Evolutionary conservation across 2,888 invertebrate species (phyloP).

Genomic region (Drosophila fungiperda): DNA sequence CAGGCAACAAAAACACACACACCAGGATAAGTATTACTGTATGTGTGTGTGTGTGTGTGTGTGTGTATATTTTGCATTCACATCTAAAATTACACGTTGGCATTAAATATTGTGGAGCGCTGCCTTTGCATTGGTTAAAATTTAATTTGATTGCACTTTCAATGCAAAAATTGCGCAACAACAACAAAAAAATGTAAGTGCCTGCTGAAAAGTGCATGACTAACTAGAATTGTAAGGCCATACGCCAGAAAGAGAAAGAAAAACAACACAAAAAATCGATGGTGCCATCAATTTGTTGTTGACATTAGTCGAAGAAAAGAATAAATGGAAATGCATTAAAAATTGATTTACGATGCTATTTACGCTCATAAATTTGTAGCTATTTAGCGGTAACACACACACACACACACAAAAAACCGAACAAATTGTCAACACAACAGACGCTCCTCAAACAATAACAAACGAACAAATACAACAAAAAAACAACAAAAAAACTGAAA

Average conservation of each 20-base stretch:
- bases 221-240: neutral
- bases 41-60: conserved; percentile 13
- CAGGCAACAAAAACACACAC: conserved; percentile 62
- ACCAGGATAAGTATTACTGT: conserved; percentile 33
- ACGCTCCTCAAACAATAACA: conserved; percentile 46
- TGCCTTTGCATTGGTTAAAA: conserved; percentile 32
- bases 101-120: conserved; percentile 5
- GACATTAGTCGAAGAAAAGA: conserved; percentile 49
- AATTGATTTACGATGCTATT: conserved; percentile 76
- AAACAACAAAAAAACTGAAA: conserved; percentile 66
- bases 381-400: conserved; percentile 77
- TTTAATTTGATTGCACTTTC: conserved; percentile 21
- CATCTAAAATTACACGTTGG: conserved; percentile 24
- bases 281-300: conserved; percentile 58
- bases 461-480: conserved; percentile 12
- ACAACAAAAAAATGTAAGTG: neutral
- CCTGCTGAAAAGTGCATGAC: conserved; percentile 1
- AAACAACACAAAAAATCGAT: neutral
- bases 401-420: conserved; percentile 50
- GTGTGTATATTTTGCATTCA: conserved; percentile 29
- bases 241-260: neutral
- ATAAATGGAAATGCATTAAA: conserved; percentile 80
- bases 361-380: conserved; percentile 81
- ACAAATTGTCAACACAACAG: conserved; percentile 71
- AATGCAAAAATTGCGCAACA: conserved; percentile 14